Base-by-base conservation (phyloP, 1,140 invertebrate genomes). In the Tetranychus cinnabarinus region DNA sequence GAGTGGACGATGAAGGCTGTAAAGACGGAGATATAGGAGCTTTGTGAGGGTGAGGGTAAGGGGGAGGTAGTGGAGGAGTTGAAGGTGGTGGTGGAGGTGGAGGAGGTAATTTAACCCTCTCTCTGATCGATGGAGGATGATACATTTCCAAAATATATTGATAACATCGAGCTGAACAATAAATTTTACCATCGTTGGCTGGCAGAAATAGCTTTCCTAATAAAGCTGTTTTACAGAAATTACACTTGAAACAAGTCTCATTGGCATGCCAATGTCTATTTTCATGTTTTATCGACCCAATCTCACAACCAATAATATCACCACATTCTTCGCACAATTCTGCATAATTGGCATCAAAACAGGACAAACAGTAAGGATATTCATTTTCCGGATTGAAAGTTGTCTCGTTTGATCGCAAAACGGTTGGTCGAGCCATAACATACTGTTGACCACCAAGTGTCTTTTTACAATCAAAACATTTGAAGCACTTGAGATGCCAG, bases 401-500 rank as follows among this genome's bases (percentile, higher is more conserved):
- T 23, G 46, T 13, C 39, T 60, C 52, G 37, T 64, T 61, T 54
- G 36, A 7, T n/a, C 45, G 4, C 34, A 36, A 42, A 3, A 56
- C 23, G 50, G n/a, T 52, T 31, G 60, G 54, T 33, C 46, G 6
- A 7, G 58, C 77, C 89, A 97, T 97, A 65, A 97, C 93, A 74
- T 98, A 98, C 34, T 90, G 79, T 72, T 96, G 88, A 0, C 92
- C 95, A 5, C 93, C 93, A 37, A 98, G 79, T 73, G 91, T 86
- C 61, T 81, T 76, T 69, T 91, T 83, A 76, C 95, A 98, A 71
- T 96, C 88, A 63, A 87, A 83, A 70, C 95, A 97, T 6, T 86
- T 85, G 72, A 98, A 98, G 73, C 97, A 93, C 67, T 88, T 85
- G 88, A 97, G 95, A 74, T 98, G 93, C 92, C 92, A 98, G 36